Evolutionary conservation across 2,888 invertebrate genomes (phyloP), one percentile per base, ranked within the genome.

Genomic region (Cataglyphis livida): DNA sequence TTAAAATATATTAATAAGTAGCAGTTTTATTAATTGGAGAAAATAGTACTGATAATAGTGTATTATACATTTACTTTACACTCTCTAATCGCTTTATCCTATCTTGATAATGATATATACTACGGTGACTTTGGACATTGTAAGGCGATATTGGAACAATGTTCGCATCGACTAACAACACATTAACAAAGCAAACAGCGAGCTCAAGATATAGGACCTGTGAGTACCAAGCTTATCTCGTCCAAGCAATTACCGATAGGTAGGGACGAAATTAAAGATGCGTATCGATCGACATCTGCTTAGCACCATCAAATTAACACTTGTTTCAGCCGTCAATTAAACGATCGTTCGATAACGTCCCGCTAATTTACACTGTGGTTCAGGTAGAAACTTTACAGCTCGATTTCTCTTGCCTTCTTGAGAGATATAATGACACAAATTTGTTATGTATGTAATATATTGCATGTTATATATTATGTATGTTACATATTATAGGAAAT

Each of bases 291-390:
- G 90, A 90, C 92, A 90, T 90, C 90, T 90, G 91, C 90, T 91
- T 90, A 89, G 89, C 88, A 90, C 85, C 92, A 90, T 90, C 92
- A 86, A 92, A 93, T 93, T 92, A 93, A 93, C 92, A 91, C 92
- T 92, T 91, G 90, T 87, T 81, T 86, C 83, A 82, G 84, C 88
- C 87, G 86, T 90, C 90, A 91, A 92, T 93, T 92, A 92, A 92
- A 91, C 91, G 91, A 92, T 92, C 88, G 84, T 2, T 51, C 61
- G 88, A 89, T 89, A 88, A 82, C 54, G 85, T 76, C 79, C 48
- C 71, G 70, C 64, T 76, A 87, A 82, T 79, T 75, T 44, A 75
- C 32, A 68, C 44, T 65, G 59, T 41, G 35, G 7, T 21, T 44
- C 57, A 41, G 68, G 57, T 57, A 70, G 44, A 70, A 59, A 59